Evolutionary conservation across 1,140 invertebrate species (phyloP).

Genomic region (Penaeus indicus): DNA sequence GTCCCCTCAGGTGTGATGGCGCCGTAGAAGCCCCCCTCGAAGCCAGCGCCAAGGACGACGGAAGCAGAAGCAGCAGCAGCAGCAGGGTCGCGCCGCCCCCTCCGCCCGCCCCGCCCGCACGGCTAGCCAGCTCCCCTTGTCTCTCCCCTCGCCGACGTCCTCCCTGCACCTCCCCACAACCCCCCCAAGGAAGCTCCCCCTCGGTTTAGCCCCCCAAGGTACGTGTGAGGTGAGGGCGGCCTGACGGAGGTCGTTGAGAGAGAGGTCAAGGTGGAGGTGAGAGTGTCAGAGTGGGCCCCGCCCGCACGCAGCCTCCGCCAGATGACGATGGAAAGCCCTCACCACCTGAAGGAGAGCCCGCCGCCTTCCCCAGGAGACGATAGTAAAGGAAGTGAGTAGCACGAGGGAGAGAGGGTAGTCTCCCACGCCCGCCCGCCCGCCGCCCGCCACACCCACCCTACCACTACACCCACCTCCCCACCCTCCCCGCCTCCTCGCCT

Average conservation of each 20-base stretch:
- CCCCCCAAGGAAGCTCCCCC: too few relatives aligned
- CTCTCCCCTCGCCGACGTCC: too few relatives aligned
- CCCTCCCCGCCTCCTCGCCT: background rate
- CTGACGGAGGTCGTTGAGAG: background rate
- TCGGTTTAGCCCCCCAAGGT: constrained; percentile 21
- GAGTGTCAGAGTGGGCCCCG: constrained; percentile 2
- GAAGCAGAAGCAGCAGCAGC: too few relatives aligned
- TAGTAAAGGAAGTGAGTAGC: constrained; percentile 61
- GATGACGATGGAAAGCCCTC: constrained; percentile 63
- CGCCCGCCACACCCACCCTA: background rate
- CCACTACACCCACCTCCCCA: background rate
- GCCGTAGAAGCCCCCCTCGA: too few relatives aligned
- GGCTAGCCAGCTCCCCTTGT: too few relatives aligned
- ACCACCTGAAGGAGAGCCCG: constrained; percentile 58
- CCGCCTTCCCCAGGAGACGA: constrained; percentile 61
- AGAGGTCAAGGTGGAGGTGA: constrained; percentile 43
- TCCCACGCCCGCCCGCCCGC: background rate
- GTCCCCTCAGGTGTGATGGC: too few relatives aligned
- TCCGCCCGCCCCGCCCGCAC: too few relatives aligned
- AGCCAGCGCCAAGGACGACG: too few relatives aligned
- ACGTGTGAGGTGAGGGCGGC: constrained; percentile 30
- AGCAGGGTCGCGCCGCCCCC: too few relatives aligned
- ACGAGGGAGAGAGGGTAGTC: background rate
- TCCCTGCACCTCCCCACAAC: too few relatives aligned
- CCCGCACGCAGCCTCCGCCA: constrained; percentile 36